Evolutionary conservation across 2,888 invertebrate genomes (phyloP).

Genomic region (Acheta domesticus): DNA sequence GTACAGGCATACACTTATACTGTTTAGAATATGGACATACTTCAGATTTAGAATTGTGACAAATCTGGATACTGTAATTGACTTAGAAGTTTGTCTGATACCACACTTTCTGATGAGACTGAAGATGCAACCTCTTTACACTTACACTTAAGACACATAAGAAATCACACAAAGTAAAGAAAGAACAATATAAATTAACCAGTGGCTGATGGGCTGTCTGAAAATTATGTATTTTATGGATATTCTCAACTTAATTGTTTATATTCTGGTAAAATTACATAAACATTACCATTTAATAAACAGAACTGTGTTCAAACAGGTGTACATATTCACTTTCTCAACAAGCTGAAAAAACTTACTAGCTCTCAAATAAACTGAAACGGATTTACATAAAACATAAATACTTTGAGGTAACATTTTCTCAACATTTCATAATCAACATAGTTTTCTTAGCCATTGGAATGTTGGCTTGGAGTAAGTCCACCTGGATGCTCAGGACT

Average conservation of each 20-base stretch:
- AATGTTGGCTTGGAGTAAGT: constrained; percentile 60
- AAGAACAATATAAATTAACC: no score
- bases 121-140: no score
- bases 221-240: not conserved
- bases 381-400: not conserved
- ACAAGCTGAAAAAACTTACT: constrained; percentile 4
- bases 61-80: constrained; percentile 8
- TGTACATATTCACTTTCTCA: not conserved
- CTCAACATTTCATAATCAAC: not conserved
- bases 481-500: constrained; percentile 80
- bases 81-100: not conserved
- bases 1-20: not conserved
- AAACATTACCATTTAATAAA: no score
- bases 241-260: constrained; percentile 12
- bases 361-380: not conserved
- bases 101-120: no score
- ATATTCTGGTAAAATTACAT: not conserved
- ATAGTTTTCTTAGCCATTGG: constrained; percentile 43
- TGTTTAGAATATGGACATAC: not conserved
- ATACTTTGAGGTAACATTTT: constrained; percentile 1
- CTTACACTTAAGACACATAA: no score
- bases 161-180: no score
- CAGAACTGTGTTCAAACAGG: no score
- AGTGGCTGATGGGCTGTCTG: no score
- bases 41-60: constrained; percentile 4